Evolutionary conservation across 2,113 vertebrate species (phyloP), one percentile per base, ranked within the genome.

Genomic region (Psittacula cyanocephala): DNA sequence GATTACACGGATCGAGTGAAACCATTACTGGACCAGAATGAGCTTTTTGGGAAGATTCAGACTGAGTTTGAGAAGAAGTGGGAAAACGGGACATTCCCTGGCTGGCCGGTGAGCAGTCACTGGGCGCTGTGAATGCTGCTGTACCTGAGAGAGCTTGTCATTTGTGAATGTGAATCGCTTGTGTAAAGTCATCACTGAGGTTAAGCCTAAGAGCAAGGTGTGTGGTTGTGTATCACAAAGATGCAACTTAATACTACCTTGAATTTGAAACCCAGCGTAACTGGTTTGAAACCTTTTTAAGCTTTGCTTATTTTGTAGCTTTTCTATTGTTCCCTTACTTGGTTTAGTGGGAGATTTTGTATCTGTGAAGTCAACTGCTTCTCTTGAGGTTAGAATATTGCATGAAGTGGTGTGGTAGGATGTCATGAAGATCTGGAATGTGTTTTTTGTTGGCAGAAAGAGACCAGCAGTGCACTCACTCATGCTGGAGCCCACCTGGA

Each of bases 1-100:
- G 99, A 99, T 89, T 99, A 99, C 97, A 99, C 99, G 9, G 99
- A 99, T 43, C 95, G 99, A 20, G 99, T 99, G 90, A 99, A 99
- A 35, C 99, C 99, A 0, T 97, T 99, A 12, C 98, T 99, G 95
- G 99, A 99, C 97, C 99, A 99, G 97, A 99, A 99, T 71, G 99
- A 99, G 65, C 98, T 99, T 11, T 99, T 99, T 65, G 99, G 99
- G 63, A 99, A 99, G 96, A 99, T 99, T 77, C 98, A 99, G 96
- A 82, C 11, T 0, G 99, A 99, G 15, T 99, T 99, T 98, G 99
- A 99, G 96, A 99, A 99, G 91, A 99, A 99, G 79, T 99, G 99
- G 99, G 99, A 99, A 2, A 99, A 98, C 0, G 99, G 99, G 3
- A 98, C 98, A 0, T 99, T 99, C 91, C 99, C 99, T 1, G 99